Base-by-base conservation (phyloP, 2,113 vertebrate species). In the Noturus placidus region DNA sequence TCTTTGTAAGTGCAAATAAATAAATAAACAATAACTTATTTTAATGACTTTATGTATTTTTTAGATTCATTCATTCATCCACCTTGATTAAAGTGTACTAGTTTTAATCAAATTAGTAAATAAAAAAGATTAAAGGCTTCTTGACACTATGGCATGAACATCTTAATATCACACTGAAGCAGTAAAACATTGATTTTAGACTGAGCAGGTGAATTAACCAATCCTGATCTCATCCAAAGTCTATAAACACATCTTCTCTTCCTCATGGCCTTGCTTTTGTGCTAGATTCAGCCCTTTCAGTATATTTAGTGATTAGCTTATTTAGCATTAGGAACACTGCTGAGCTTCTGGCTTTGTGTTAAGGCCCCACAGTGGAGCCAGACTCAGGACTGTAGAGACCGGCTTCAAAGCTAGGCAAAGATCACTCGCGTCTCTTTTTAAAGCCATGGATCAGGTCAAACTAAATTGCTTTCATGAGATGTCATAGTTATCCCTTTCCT, bases 321-420 rank as follows among this genome's bases (percentile, higher is more conserved):
- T 89, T 89, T 89, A 87, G 86, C 65, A 80, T 87, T 89, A 84
- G 74, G 63, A 74, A 38, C 82, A 80, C 85, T 65, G 22, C 86
- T 87, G 88, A 81, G 86, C 86, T 78, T 65, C 74, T 80, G 82
- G 85, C 72, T 83, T 83, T 89, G 85, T 89, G 81, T 79, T 83
- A 72, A 84, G 85, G 72, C 82, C 61, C 61, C 72, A 65, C 69
- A 46, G 63, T 87, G 85, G 88, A 87, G 81, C 85, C 85, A 84
- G 70, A 13, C 82, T 84, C 52, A 87, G 35, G 85, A 70, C 74
- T 72, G 15, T 27, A 38, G 27, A 83, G 63, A 80, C 61, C 69
- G 74, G 35, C 85, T 83, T 87, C 81, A 89, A 87, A 89, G 88
- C 57, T 61, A 87, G n/a, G 54, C 38, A 54, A 42, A 77, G 42